Conservation (phyloP, 2,797 vertebrate genomes). For the Cyprinodon diabolis region DNA sequence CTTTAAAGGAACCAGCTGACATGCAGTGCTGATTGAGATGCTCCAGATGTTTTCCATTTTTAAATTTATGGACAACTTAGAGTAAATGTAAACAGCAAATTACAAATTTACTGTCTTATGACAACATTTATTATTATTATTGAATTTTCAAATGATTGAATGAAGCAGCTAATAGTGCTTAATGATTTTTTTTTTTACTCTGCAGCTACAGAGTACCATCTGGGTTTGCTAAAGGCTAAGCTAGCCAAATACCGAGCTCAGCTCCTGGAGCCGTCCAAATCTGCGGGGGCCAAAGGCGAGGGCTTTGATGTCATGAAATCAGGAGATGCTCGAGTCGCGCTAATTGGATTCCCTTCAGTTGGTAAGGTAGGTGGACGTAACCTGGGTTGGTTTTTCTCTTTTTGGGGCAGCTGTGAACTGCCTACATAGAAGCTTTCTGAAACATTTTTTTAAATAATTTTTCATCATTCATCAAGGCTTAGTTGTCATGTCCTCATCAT, state of each 20-base stretch:
- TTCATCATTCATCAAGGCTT: background rate
- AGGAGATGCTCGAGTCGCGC: constrained; percentile 94
- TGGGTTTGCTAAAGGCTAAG: constrained; percentile 97
- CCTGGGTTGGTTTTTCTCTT: background rate
- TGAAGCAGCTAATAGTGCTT: background rate
- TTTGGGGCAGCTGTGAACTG: background rate
- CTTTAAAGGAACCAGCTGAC: too few relatives aligned
- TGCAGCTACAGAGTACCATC: constrained; percentile 96
- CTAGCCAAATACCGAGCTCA: constrained; percentile 97
- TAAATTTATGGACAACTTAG: too few relatives aligned
- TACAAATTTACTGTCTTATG: too few relatives aligned
- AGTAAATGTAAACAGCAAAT: too few relatives aligned
- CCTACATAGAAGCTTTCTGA: background rate
- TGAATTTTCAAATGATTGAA: background rate
- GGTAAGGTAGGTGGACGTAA: constrained; percentile 91
- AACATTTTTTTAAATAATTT: background rate
- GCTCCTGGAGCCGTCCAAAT: constrained; percentile 94
- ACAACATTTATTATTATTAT: too few relatives aligned
- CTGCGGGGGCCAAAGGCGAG: constrained; percentile 92
- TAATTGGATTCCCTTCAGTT: constrained; percentile 98
- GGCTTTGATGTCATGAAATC: constrained; percentile 99
- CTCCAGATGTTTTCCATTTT: too few relatives aligned
- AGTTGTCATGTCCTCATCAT: background rate
- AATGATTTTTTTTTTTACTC: background rate
- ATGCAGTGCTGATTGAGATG: too few relatives aligned